These are phyloP conservation scores for Pygocentrus nattereri DNA, from an alignment of 2,797 vertebrate genomes.

Conservation along the genomic window DNA sequence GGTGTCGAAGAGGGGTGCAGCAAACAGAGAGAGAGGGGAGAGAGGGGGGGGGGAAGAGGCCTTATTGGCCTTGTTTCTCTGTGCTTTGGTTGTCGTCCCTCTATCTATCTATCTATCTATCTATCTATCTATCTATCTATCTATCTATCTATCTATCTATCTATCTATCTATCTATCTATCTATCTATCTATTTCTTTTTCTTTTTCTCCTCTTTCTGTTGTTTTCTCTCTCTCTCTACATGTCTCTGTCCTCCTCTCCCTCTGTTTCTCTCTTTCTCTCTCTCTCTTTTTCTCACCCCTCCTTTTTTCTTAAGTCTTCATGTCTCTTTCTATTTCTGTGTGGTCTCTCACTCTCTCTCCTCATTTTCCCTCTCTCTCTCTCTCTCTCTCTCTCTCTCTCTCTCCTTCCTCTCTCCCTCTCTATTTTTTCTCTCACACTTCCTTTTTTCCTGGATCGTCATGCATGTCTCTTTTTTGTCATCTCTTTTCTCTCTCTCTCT, in stretches of 20 bases:
- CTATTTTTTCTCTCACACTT: conserved; percentile 6
- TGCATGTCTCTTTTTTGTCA: too few species aligned
- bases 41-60: not conserved
- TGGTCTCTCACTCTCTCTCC: conserved; percentile 8
- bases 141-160: too few species aligned
- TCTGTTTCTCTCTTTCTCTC: too few species aligned
- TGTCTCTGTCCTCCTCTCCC: too few species aligned
- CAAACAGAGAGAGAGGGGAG: conserved; percentile 4
- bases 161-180: too few species aligned
- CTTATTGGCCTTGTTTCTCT: too few species aligned
- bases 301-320: conserved; percentile 17
- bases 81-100: too few species aligned
- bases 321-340: conserved; percentile 38
- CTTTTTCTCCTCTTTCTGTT: too few species aligned
- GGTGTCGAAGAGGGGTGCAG: conserved; percentile 3
- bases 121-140: too few species aligned
- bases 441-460: not conserved
- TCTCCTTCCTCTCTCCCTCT: not conserved
- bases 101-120: too few species aligned
- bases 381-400: not conserved
- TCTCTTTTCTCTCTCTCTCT: conserved; percentile 60
- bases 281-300: not conserved
- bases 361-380: not conserved
- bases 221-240: too few species aligned
- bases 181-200: too few species aligned